phyloP scores from a whole-genome alignment of 1,140 invertebrate species.

The Drosophila sp. region DNA sequence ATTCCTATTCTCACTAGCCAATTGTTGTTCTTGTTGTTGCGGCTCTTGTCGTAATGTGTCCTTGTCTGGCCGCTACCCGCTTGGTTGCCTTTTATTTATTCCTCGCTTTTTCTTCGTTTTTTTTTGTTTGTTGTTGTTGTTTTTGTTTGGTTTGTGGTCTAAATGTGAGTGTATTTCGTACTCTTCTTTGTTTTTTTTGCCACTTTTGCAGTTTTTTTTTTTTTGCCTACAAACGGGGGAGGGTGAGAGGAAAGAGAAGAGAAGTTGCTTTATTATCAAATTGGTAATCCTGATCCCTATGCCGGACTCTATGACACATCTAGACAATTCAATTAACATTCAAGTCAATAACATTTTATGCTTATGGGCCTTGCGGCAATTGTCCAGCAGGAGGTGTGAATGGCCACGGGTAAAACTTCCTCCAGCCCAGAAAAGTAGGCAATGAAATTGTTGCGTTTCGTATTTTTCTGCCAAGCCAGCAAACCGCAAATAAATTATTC shows the following conservation, averaged over 20 bases:
- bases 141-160: neutral
- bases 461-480: neutral
- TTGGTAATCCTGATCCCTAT: neutral
- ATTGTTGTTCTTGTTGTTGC: neutral
- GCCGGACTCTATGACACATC: neutral
- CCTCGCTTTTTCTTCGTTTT: constrained; percentile 40
- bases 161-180: neutral
- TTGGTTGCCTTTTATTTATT: constrained; percentile 52
- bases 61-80: constrained; percentile 45
- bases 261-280: constrained; percentile 14
- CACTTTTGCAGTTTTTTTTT: constrained; percentile 20
- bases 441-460: constrained; percentile 8
- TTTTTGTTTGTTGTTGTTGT: too few species aligned
- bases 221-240: constrained; percentile 32
- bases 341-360: constrained; percentile 53
- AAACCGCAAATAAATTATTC: constrained; percentile 9
- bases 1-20: constrained; percentile 45
- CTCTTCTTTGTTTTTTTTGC: neutral
- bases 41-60: constrained; percentile 31
- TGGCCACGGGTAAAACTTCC: neutral
- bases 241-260: constrained; percentile 17
- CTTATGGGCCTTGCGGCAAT: constrained; percentile 20
- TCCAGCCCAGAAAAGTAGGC: neutral
- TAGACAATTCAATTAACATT: constrained; percentile 59
- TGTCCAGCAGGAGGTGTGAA: constrained; percentile 12